phyloP scores from a whole-genome alignment of 1,140 invertebrate species.

The Nylanderia fulva region DNA sequence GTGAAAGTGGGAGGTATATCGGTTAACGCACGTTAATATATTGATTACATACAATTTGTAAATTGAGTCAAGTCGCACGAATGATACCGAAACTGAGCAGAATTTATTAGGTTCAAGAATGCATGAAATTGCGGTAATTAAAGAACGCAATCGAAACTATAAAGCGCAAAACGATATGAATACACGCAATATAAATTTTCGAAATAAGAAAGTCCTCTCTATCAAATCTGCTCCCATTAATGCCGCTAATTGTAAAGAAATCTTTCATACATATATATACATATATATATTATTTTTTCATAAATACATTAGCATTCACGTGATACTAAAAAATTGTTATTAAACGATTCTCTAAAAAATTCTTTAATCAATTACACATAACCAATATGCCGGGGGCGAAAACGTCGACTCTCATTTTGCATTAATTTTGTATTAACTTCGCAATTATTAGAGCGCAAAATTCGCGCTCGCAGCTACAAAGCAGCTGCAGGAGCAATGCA shows the following conservation, averaged over 20 bases:
- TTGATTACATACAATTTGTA: neutral
- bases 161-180: neutral
- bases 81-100: neutral
- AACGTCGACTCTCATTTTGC: neutral
- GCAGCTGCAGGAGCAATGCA: conserved; percentile 18
- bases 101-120: neutral
- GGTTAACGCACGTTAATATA: neutral
- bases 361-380: neutral
- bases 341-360: neutral
- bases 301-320: neutral
- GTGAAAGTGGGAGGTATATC: neutral
- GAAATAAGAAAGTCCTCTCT: neutral
- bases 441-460: neutral
- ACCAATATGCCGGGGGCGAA: neutral
- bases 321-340: neutral
- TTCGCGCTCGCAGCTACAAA: neutral
- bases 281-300: neutral
- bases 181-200: neutral
- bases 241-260: neutral
- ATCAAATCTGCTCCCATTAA: neutral
- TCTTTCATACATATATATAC: neutral
- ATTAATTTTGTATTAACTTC: neutral
- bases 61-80: neutral
- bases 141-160: neutral
- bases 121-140: conserved; percentile 7